A percentile compares a stretch with the other conserved stretches of the same genome.
These are phyloP conservation scores for Candidula unifasciata DNA, from an alignment of 2,888 invertebrate genomes.

Conservation along the genomic window DNA sequence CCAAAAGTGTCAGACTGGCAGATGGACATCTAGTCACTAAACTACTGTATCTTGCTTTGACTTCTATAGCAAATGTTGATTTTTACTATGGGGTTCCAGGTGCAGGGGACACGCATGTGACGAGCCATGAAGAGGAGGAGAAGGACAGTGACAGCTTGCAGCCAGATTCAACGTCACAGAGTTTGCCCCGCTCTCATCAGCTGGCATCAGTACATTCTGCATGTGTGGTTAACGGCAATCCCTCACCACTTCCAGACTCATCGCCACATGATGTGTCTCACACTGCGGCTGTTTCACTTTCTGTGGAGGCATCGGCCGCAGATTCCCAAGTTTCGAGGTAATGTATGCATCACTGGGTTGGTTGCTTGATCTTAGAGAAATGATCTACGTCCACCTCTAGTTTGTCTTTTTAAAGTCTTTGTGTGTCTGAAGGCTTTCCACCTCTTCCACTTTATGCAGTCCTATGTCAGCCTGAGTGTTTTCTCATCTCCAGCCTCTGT, in stretches of 20 bases:
- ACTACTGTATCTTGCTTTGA: no score
- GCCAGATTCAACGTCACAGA: constrained; percentile 47
- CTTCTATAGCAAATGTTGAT: no score
- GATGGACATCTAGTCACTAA: no score
- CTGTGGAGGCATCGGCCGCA: constrained; percentile 12
- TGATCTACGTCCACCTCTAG: no score
- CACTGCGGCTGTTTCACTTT: constrained; percentile 23
- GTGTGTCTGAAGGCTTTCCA: no score
- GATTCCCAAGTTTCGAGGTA: constrained; percentile 47
- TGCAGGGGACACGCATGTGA: constrained; percentile 14
- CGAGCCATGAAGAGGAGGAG: constrained; percentile 15
- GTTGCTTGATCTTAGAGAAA: not conserved
- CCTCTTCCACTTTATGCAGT: no score
- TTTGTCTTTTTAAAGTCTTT: no score
- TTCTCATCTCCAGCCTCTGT: no score
- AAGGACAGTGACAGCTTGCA: not conserved
- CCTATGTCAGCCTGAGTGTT: no score
- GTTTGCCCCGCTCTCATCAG: not conserved
- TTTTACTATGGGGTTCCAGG: not conserved
- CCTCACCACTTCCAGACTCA: constrained; percentile 16
- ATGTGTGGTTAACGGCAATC: constrained; percentile 30
- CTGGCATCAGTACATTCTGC: constrained; percentile 18
- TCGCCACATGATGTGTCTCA: constrained; percentile 32
- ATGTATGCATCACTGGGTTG: not conserved
- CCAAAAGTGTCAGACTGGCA: no score